Evolutionary conservation across 37 sponge, comb jelly and placozoan genomes (phyloP).

Genomic region (Ephydatia muelleri): DNA sequence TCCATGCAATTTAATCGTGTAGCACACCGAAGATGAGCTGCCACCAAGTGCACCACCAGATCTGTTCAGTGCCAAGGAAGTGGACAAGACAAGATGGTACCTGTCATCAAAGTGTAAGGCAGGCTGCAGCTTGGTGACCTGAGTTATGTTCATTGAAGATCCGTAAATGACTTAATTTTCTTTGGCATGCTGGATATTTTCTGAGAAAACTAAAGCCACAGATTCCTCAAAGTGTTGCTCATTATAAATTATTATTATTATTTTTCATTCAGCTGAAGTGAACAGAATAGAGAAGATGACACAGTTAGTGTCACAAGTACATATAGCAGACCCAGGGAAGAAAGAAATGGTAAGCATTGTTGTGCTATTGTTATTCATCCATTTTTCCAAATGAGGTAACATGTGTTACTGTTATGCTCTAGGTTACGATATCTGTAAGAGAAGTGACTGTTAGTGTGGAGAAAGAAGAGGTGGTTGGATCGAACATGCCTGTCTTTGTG

Average conservation of each 20-base stretch:
- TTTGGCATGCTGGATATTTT: too few relatives aligned
- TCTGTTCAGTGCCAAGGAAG: neutral
- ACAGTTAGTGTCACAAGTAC: neutral
- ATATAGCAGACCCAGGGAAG: neutral
- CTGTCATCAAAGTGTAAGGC: neutral
- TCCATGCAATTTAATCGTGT: too few relatives aligned
- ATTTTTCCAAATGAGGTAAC: neutral
- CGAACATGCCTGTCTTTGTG: constrained; percentile 21
- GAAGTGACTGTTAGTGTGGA: constrained; percentile 14
- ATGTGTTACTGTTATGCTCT: neutral
- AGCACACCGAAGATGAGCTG: neutral
- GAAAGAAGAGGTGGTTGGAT: constrained; percentile 9
- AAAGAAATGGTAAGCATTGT: neutral
- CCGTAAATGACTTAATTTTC: too few relatives aligned
- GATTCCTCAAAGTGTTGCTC: too few relatives aligned
- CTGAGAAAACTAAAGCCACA: too few relatives aligned
- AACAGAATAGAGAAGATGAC: neutral
- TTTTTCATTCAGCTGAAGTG: neutral
- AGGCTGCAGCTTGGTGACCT: neutral
- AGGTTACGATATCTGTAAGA: constrained; percentile 18
- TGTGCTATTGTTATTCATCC: neutral
- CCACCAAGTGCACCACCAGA: neutral
- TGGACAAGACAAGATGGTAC: neutral
- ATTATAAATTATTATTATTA: neutral
- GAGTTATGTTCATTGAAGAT: too few relatives aligned